Conservation (phyloP, 2,113 vertebrate species). For the Neotoma lepida region DNA sequence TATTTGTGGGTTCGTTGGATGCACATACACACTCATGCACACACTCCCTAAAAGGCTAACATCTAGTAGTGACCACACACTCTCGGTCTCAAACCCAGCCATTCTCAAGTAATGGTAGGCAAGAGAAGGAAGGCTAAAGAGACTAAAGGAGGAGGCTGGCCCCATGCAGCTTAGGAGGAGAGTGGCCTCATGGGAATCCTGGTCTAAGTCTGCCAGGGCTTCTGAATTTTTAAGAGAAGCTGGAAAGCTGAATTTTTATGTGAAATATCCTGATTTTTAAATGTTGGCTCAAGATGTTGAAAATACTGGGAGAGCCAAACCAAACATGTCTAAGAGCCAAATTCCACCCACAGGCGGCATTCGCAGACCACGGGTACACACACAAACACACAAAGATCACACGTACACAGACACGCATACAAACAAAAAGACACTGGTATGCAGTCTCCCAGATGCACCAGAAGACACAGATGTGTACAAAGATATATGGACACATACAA, state of each 20-base stretch:
- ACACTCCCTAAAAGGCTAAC: not conserved
- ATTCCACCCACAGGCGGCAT: slow-evolving; percentile 78
- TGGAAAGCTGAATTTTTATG: slow-evolving; percentile 81
- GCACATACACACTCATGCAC: not conserved
- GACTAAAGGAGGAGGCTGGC: not conserved
- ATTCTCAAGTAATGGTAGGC: not conserved
- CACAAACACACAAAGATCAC: not conserved
- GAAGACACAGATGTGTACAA: not conserved
- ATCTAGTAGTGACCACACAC: not conserved
- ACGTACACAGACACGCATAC: accelerated
- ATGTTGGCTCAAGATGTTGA: slow-evolving; percentile 79
- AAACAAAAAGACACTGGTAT: not conserved
- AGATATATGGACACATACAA: not conserved
- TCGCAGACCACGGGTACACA: slow-evolving; percentile 60
- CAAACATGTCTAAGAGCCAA: slow-evolving; percentile 75
- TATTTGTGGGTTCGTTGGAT: not conserved
- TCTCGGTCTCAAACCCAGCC: not conserved
- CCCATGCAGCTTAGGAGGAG: not conserved
- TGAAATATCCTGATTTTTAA: slow-evolving; percentile 83
- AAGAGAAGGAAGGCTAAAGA: not conserved
- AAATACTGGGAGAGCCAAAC: slow-evolving; percentile 78
- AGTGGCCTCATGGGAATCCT: slow-evolving; percentile 64
- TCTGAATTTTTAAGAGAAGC: slow-evolving; percentile 81
- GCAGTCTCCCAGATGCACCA: not conserved
- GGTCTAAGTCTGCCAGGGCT: slow-evolving; percentile 72